Evolutionary conservation across 2,113 vertebrate genomes (phyloP), one percentile per base, ranked within the genome.

Genomic region (sheep (Ovis aries)): DNA sequence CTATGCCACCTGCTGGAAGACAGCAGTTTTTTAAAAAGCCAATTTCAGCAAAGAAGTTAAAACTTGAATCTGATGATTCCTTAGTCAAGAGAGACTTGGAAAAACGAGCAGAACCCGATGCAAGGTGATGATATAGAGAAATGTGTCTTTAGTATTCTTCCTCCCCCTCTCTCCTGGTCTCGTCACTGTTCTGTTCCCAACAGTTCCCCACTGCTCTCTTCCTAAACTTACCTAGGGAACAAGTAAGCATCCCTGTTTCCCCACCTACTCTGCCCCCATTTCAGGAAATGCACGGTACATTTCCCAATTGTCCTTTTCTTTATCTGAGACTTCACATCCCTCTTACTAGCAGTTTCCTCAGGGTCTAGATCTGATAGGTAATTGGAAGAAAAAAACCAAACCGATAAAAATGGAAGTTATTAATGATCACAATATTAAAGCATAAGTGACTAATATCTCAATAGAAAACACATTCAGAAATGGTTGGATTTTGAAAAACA

Each of bases 1-100:
- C 71, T 91, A 86, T 93, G 97, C 96, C 98, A 97, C 74, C 97
- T 98, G 96, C 90, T 98, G 93, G 95, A 97, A 94, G 43, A 86
- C 3, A 95, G 36, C 25, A 96, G 29, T 31, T 87, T 64, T 60
- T 78, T 3, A 25, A 94, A 96, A 40, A 97, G 25, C 2, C 62
- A 60, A 71, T 96, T 81, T 96, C 16, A 95, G 55, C 53, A 43
- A 77, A 90, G 48, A 88, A 78, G 33, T 85, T 45, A 94, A 84
- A 74, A 74, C 31, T 87, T 48, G 13, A 87, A 92, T 62, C 36
- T 95, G 43, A 96, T 88, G 36, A 7, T 8, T 94, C 12, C 3
- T n/a, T 48, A n/a, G 15, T 89, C 60, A 33, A 60, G 40, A 95
- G 7, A 94, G 14, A 94, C 23, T 67, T 62, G 11, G 25, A 90